These are phyloP conservation scores for Congeria kusceri DNA, from an alignment of 2,888 invertebrate genomes.

Conservation along the genomic window DNA sequence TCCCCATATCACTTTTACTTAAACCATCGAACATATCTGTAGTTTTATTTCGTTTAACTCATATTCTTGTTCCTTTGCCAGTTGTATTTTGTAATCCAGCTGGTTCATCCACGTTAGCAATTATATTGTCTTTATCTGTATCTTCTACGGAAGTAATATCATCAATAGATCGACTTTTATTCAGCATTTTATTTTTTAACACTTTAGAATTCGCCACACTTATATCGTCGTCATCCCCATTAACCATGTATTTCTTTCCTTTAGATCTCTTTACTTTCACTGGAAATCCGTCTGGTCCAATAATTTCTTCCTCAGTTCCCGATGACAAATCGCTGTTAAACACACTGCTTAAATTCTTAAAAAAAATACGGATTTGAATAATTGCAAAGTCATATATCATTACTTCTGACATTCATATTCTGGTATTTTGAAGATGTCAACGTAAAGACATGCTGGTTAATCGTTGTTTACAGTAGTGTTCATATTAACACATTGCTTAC, in stretches of 20 bases:
- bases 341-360: slow-evolving; percentile 39
- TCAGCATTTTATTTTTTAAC: slow-evolving; percentile 17
- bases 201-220: slow-evolving; percentile 26
- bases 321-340: slow-evolving; percentile 23
- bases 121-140: not conserved
- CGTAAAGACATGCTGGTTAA: no score
- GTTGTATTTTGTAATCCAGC: slow-evolving; percentile 26
- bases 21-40: slow-evolving; percentile 13
- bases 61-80: slow-evolving; percentile 16
- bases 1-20: slow-evolving; percentile 42
- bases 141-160: slow-evolving; percentile 44
- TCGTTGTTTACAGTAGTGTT: no score
- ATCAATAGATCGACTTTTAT: slow-evolving; percentile 41
- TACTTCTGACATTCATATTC: no score
- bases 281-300: slow-evolving; percentile 40
- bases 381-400: no score
- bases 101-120: slow-evolving; percentile 13
- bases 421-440: no score
- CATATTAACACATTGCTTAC: no score
- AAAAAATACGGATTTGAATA: no score
- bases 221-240: slow-evolving; percentile 15
- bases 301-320: slow-evolving; percentile 35
- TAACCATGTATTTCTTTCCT: slow-evolving; percentile 13
- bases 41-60: slow-evolving; percentile 9
- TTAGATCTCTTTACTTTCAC: slow-evolving; percentile 30